A percentile compares a stretch with the other conserved stretches of the same genome.
Evolutionary conservation across 2,113 vertebrate species (phyloP).

Genomic region (Erythrolamprus reginae): DNA sequence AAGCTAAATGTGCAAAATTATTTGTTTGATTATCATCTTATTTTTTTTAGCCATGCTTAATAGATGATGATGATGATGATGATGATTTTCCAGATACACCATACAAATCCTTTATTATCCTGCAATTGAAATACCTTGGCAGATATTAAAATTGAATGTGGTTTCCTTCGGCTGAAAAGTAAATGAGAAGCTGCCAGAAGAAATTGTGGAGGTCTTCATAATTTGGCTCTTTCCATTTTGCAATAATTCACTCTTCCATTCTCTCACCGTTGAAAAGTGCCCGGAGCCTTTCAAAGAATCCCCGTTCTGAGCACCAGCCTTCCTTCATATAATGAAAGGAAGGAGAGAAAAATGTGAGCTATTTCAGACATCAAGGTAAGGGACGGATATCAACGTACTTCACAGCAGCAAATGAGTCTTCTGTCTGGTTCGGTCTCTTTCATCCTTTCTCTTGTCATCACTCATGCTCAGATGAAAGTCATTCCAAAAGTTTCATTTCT

Average conservation of each 20-base stretch:
- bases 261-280: neutral
- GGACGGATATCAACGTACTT: neutral
- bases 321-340: neutral
- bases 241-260: neutral
- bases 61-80: no score
- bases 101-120: neutral
- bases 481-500: neutral
- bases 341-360: neutral
- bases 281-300: neutral
- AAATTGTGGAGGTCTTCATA: neutral
- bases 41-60: neutral
- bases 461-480: constrained; percentile 1
- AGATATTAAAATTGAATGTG: neutral
- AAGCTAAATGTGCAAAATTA: neutral
- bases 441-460: neutral
- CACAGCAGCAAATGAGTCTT: neutral
- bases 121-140: neutral
- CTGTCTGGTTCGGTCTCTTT: neutral
- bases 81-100: neutral
- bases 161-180: neutral
- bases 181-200: neutral
- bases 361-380: neutral
- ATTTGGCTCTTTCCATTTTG: neutral
- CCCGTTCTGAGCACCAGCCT: neutral
- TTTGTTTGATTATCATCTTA: neutral